Percentiles rank a stretch among this genome's conserved stretches.
phyloP scores from a whole-genome alignment of 2,113 vertebrate genomes.

The Nothocercus nigrocapillus region DNA sequence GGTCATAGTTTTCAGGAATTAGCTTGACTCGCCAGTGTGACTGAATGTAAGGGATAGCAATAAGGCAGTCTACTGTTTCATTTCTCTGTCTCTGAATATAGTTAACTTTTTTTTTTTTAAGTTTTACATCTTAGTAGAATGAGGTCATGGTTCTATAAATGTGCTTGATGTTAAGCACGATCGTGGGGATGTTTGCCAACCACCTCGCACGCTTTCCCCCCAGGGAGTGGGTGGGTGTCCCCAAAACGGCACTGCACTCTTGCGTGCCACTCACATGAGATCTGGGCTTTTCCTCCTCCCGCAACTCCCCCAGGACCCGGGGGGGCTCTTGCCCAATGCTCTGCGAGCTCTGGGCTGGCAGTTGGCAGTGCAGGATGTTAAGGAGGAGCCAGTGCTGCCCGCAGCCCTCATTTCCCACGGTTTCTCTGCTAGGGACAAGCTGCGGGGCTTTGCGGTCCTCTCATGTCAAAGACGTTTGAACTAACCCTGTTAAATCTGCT shows the following conservation, averaged over 20 bases:
- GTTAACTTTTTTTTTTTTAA: constrained; percentile 8
- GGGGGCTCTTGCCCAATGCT: not conserved
- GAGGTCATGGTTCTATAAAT: constrained; percentile 31
- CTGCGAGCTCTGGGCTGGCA: not conserved
- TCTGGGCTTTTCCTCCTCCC: not conserved
- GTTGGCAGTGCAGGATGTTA: not conserved
- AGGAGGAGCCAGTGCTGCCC: not conserved
- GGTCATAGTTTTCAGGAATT: not conserved
- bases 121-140: constrained; percentile 37
- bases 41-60: not conserved
- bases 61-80: constrained; percentile 10
- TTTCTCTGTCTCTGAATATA: constrained; percentile 44
- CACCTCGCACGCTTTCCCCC: not conserved
- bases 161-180: constrained; percentile 4
- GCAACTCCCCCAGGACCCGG: not conserved
- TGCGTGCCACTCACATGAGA: not conserved
- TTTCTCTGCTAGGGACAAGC: not conserved
- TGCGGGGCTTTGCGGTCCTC: not conserved
- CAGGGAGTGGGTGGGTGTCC: not conserved
- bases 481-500: not conserved
- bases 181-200: constrained; percentile 35
- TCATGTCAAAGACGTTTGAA: rapidly evolving
- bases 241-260: not conserved
- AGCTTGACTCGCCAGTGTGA: rapidly evolving
- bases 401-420: not conserved